Base-by-base conservation (phyloP, 2,113 vertebrate genomes). In the Chaetorhynchus papuensis region DNA sequence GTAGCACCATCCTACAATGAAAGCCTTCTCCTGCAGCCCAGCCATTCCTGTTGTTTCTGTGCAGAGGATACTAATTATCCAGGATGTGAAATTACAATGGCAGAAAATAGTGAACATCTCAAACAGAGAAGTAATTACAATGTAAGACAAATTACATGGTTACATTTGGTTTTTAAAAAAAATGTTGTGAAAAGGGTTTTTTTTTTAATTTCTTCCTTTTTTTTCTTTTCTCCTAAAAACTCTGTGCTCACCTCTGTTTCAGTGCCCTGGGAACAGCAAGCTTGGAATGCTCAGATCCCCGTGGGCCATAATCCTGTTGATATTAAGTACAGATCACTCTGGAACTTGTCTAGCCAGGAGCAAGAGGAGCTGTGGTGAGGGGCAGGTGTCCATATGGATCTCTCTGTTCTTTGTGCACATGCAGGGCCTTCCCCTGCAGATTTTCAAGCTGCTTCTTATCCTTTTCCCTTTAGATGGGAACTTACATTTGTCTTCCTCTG, bases 21-120 rank as follows among this genome's bases (percentile, higher is more conserved):
- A 89, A 71, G 33, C 2, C 0, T 52, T 66, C 68, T 78, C 42
- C 57, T 59, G 64, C 52, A 1, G 2, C 79, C 75, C 54, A 94
- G 68, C 42, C 90, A 27, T 80, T 92, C 84, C 71, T 66, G 82
- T 70, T 96, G 84, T 70, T 96, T 70, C 90, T 80, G 66, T 86
- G 82, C 66, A 80, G 70, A 94, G 87, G 87, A 84, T 95, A 42
- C 41, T 94, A 83, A 97, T 95, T 96, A 93, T 83, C 90, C 60
- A 86, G 85, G 47, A 86, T 37, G 71, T 57, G 72, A 95, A 96
- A 96, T 95, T 95, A 78, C 83, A 92, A 68, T 61, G 90, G 52
- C 60, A 96, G 80, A 83, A 93, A 88, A 89, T 15, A 80, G 45
- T 75, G 79, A 95, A 44, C 60, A 64, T 75, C 68, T 94, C 92